These are phyloP conservation scores for Ammospiza maritima DNA, from an alignment of 2,797 vertebrate species.

Conservation along the genomic window DNA sequence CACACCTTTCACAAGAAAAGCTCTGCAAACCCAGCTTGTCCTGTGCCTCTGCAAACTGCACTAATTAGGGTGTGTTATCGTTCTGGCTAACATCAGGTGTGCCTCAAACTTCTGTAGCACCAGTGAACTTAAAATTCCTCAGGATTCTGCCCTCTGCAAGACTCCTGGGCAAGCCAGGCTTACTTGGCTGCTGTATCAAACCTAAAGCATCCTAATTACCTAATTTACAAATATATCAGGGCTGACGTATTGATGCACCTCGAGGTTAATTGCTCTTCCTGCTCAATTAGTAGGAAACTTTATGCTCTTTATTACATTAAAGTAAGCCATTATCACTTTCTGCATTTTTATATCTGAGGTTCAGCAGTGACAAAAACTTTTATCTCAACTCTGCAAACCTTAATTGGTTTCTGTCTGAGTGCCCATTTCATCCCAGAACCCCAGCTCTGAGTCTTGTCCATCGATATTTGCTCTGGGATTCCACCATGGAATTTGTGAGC, in stretches of 20 bases:
- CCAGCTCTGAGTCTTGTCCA: not conserved
- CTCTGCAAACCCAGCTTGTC: not conserved
- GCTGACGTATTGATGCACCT: not conserved
- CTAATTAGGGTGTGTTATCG: not conserved
- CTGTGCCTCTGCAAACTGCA: not conserved
- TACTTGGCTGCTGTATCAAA: not conserved
- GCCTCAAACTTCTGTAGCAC: not conserved
- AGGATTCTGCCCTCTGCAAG: not conserved
- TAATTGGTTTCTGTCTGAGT: not conserved
- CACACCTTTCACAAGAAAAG: not conserved
- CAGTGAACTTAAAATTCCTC: not conserved
- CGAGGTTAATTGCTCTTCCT: conserved; percentile 60
- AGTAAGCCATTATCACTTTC: conserved; percentile 50
- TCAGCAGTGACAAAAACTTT: not conserved
- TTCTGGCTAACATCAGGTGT: not conserved
- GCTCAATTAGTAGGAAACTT: conserved; percentile 28
- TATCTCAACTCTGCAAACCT: not conserved
- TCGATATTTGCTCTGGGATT: not conserved
- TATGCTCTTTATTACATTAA: conserved; percentile 11
- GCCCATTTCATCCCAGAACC: not conserved
- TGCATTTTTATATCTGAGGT: not conserved
- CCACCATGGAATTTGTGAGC: not conserved
- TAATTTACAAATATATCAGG: conserved; percentile 53
- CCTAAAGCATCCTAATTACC: conserved; percentile 20
- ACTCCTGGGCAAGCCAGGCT: not conserved